A percentile compares a stretch with the other conserved stretches of the same genome.
phyloP scores from a whole-genome alignment of 2,797 vertebrate genomes.

The Agapornis canus region DNA sequence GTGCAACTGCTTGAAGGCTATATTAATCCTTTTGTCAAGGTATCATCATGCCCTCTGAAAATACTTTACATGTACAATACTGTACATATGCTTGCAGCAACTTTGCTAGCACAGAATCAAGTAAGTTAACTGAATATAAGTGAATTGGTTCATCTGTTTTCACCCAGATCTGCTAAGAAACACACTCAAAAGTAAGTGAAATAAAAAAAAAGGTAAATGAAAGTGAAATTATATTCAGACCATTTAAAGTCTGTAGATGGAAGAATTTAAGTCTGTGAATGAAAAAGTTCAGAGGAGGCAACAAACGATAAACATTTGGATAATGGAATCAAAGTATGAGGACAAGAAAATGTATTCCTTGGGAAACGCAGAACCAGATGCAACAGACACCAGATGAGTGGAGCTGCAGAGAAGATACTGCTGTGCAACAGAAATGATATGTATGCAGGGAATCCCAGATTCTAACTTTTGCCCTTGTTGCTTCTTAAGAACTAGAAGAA shows the following conservation, averaged over 20 bases:
- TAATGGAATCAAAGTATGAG: not conserved
- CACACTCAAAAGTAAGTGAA: not conserved
- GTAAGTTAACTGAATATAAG: not conserved
- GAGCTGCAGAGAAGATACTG: not conserved
- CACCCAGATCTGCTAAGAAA: not conserved
- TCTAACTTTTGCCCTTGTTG: not conserved
- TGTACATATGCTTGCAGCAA: not conserved
- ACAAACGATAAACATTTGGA: not conserved
- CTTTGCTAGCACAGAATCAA: not conserved
- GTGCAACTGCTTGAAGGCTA: not conserved
- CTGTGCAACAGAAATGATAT: not conserved
- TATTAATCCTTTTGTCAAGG: not conserved
- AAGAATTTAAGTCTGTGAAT: not conserved
- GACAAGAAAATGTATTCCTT: not conserved
- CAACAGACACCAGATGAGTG: not conserved
- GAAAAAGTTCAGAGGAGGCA: not conserved
- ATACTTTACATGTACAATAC: not conserved
- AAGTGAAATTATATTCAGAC: not conserved
- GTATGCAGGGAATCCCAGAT: not conserved
- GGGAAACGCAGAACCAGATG: not conserved
- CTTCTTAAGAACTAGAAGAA: not conserved
- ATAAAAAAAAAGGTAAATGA: not conserved
- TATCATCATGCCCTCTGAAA: not conserved
- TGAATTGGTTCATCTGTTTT: not conserved
- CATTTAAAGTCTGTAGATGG: not conserved